Base-by-base conservation (phyloP, 2,113 vertebrate species). In the Bambusicola thoracicus region DNA sequence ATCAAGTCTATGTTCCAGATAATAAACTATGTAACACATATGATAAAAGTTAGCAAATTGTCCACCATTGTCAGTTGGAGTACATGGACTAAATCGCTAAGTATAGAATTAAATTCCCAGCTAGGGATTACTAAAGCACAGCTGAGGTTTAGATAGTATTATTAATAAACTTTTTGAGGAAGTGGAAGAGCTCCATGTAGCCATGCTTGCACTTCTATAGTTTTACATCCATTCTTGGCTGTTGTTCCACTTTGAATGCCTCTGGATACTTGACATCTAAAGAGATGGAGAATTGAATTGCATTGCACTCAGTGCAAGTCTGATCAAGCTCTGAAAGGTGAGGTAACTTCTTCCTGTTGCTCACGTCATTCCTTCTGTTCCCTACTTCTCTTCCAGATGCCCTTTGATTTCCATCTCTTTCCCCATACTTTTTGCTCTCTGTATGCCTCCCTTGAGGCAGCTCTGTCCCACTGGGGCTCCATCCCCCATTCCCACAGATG, bases 341-440 rank as follows among this genome's bases (percentile, higher is more conserved):
- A 95, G 85, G 87, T 85, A 92, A 91, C 32, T 90, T 66, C 69
- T 97, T 96, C 93, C 90, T 67, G 19, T 74, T 89, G 89, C 87
- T 92, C 81, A 61, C 0, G 1, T 92, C 75, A 85, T 89, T 91
- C 75, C 81, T 82, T 79, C 61, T 82, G 0, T 51, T 81, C 89
- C 38, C 30, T 70, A 34, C 55, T 43, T 27, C 32, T 83, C 68
- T 22, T 36, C 20, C 24, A 41, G 44, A 11, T 43, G 36, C 63
- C 70, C 66, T 72, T 18, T 0, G 6, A 46, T 49, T 89, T 44
- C 66, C 11, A 30, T 32, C 67, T 88, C 53, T 49, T 32, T 70
- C 32, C 9, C 34, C 66, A 15, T 79, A 70, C 77, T 62, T 12
- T 49, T n/a, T n/a, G 12, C 10, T 41, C 41, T 89, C 24, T 0